Base-by-base conservation (phyloP, 2,797 vertebrate genomes). In the Furcifer pardalis region DNA sequence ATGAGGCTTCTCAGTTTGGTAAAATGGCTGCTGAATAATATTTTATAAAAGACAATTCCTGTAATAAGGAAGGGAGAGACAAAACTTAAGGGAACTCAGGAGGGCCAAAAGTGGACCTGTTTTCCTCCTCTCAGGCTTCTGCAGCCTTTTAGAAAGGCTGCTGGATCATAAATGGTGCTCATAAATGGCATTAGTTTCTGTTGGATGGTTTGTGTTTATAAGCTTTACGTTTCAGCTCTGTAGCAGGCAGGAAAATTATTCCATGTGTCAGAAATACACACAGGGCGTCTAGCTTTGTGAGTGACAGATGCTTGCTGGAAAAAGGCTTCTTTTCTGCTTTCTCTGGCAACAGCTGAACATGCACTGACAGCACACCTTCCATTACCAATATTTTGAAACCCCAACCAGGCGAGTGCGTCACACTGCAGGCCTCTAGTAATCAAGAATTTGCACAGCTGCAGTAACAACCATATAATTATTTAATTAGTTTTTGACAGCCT, bases 401-500 rank as follows among this genome's bases (percentile, higher is more conserved):
- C 81, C 89, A 80, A 91, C 88, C 83, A 89, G 88, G 82, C 93
- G 92, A 93, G 91, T 92, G 90, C 93, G 81, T 81, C 90, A 92
- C 90, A 90, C 91, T 89, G 5, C 89, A 92, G 87, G 79, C 92
- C 68, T 90, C 89, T 88, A 89, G 79, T 93, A 94, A 94, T 91
- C 93, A 91, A 92, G 92, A 91, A 91, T 90, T 95, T 87, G 93
- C 93, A 94, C 94, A 96, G 94, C 94, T 96, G 94, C 90, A 93
- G 92, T 90, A 94, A 94, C 93, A 92, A 94, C 93, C 90, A 89
- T 91, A 77, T 93, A 94, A 95, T 96, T 94, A 92, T 94, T 95
- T 95, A 95, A 95, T 95, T 95, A 95, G 95, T 94, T 95, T 95
- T 94, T 94, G 93, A 95, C 94, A 94, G 91, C 90, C 94, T 94